These are phyloP conservation scores for Acrossocheilus wenchowensis DNA, from an alignment of 2,797 vertebrate genomes.

Conservation along the genomic window DNA sequence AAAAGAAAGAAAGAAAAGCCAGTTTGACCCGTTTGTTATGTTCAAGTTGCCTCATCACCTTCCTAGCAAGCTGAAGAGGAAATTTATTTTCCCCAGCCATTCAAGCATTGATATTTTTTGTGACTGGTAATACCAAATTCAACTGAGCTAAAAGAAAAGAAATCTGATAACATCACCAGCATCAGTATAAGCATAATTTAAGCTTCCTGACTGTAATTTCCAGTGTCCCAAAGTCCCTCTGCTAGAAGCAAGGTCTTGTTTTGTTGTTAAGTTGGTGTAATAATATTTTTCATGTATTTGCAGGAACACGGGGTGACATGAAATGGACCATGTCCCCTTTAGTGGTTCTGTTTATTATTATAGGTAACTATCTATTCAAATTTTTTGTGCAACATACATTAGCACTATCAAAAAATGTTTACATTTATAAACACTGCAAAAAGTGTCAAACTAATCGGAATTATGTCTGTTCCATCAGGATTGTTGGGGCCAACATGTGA, in stretches of 20 bases:
- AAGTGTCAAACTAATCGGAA: not conserved
- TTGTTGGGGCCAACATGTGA: constrained; percentile 6
- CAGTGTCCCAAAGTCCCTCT: not conserved
- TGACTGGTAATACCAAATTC: not conserved
- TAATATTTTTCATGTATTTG: not conserved
- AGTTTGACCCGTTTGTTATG: not conserved
- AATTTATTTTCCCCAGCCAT: not conserved
- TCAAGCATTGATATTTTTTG: not conserved
- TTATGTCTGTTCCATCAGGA: constrained; percentile 6
- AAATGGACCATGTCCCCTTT: not conserved
- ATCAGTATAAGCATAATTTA: not conserved
- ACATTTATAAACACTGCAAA: not conserved
- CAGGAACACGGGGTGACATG: not conserved
- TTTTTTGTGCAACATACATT: not conserved
- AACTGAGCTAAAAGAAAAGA: not conserved
- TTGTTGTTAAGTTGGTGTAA: not conserved
- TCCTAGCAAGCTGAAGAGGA: not conserved
- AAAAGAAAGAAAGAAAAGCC: not conserved
- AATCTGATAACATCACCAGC: not conserved
- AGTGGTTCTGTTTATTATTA: constrained; percentile 29
- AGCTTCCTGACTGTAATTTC: not conserved
- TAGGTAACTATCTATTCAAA: constrained; percentile 37
- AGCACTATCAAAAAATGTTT: not conserved
- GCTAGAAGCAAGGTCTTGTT: not conserved
- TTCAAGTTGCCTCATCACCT: not conserved